Conservation (phyloP, 2,888 invertebrate genomes). For the Belgica antarctica region DNA sequence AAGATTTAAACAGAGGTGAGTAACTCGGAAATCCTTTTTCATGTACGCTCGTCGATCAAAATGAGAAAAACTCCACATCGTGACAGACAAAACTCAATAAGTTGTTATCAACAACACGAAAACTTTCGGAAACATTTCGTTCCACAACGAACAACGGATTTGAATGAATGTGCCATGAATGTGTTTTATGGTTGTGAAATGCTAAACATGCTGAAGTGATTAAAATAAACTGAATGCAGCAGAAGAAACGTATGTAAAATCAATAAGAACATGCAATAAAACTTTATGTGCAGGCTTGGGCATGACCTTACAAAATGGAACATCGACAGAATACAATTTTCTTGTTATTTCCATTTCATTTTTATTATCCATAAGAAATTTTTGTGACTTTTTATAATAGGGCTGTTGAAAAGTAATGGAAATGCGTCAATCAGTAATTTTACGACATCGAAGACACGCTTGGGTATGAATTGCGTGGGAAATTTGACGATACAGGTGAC, state of each 20-base stretch:
- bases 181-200: slow-evolving; percentile 9
- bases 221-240: slow-evolving; percentile 16
- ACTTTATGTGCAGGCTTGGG: slow-evolving; percentile 30
- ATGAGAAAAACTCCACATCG: too few relatives aligned
- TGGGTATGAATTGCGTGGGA: too few relatives aligned
- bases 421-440: too few relatives aligned
- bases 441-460: too few relatives aligned
- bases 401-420: too few relatives aligned
- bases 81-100: too few relatives aligned
- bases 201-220: slow-evolving; percentile 14
- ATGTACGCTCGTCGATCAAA: too few relatives aligned
- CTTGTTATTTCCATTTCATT: slow-evolving; percentile 7
- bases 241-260: slow-evolving; percentile 24
- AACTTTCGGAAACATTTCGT: background rate
- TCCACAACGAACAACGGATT: background rate
- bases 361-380: too few relatives aligned
- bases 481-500: too few relatives aligned
- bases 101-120: background rate
- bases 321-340: background rate
- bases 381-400: too few relatives aligned
- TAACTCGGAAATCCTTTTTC: slow-evolving; percentile 5
- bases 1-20: slow-evolving; percentile 9
- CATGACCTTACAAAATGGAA: slow-evolving; percentile 18
- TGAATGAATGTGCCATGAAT: too few relatives aligned
- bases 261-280: slow-evolving; percentile 39